Conservation (phyloP, 1,140 invertebrate genomes). For the Heliconius eleuchia region DNA sequence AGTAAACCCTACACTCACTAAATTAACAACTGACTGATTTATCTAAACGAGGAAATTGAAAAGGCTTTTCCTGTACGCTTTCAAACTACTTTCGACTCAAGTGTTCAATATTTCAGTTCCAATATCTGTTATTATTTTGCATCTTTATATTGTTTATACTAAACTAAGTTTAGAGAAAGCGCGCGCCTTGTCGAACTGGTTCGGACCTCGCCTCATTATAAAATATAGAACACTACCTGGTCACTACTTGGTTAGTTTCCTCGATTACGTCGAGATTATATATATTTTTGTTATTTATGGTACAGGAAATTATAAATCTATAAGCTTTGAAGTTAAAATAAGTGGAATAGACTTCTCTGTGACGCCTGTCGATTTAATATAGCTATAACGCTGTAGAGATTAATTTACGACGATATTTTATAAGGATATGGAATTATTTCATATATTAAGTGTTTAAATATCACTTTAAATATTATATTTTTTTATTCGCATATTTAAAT, state of each 20-base stretch:
- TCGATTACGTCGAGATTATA: constrained; percentile 16
- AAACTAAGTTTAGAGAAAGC: constrained; percentile 26
- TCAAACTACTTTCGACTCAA: not conserved
- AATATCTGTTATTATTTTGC: not conserved
- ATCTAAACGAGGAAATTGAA: not conserved
- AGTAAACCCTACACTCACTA: no score
- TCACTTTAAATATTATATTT: no score
- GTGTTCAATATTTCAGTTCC: not conserved
- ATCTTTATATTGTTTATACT: not conserved
- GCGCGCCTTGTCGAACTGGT: not conserved
- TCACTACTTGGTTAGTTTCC: constrained; percentile 16
- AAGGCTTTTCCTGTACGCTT: constrained; percentile 1
- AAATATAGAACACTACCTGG: constrained; percentile 15
- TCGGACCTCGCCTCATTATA: constrained; percentile 4
- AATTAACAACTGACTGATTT: not conserved
- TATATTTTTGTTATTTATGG: constrained; percentile 23
- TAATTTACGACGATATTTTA: not conserved
- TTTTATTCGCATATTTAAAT: no score
- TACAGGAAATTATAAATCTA: constrained; percentile 20
- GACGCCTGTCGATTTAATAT: constrained; percentile 16
- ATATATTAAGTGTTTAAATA: no score
- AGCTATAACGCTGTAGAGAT: not conserved
- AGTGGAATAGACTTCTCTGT: constrained; percentile 7
- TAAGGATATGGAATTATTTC: not conserved
- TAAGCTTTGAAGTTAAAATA: not conserved